Evolutionary conservation across 1,140 invertebrate species (phyloP), one percentile per base, ranked within the genome.

Genomic region (Leptonema lineaticorne): DNA sequence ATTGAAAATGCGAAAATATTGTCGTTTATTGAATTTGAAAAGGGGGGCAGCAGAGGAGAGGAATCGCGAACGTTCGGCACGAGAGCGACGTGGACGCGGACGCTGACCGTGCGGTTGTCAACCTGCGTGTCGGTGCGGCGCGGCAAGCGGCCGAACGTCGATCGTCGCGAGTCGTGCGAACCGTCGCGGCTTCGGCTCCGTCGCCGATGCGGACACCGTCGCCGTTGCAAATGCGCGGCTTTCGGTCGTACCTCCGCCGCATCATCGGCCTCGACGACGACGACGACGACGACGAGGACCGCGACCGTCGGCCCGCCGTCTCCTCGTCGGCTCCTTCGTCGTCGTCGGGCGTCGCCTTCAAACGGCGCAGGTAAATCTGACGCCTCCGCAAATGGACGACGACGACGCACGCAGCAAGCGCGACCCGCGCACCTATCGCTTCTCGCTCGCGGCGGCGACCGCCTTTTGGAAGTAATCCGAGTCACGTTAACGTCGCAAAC

Each of bases 281-380:
- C 4, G 37, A 45, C 5, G 11, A 33, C 5, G 29, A 11, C 5
- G 11, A 33, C 5, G 29, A 11, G 11, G 22, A 20, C 16, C 9
- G 14, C 46, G 46, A 46, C 3, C 7, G 46, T 20, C 46, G 46
- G 14, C 18, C 46, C 18, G n/a, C 20, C 46, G 46, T 16, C 29
- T 11, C 11, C 41, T 16, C 41, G 41, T n/a, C 41, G 4, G 6
- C 16, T 7, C 7, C 41, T 16, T 4, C 41, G 7, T 18, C 46
- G 16, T 3, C 46, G 16, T 20, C 46, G n/a, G n/a, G n/a, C n/a
- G 16, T 22, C 14, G 22, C 53, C 53, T n/a, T 26, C 24, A 60
- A 60, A 28, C 60, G 60, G 14, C 4, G 22, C 60, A 63, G 60
- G 60, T 63, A 48, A 30, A 28, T 9, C 60, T 41, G 16, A 8